phyloP scores from a whole-genome alignment of 2,797 vertebrate species.

The Sus cebifrons region DNA sequence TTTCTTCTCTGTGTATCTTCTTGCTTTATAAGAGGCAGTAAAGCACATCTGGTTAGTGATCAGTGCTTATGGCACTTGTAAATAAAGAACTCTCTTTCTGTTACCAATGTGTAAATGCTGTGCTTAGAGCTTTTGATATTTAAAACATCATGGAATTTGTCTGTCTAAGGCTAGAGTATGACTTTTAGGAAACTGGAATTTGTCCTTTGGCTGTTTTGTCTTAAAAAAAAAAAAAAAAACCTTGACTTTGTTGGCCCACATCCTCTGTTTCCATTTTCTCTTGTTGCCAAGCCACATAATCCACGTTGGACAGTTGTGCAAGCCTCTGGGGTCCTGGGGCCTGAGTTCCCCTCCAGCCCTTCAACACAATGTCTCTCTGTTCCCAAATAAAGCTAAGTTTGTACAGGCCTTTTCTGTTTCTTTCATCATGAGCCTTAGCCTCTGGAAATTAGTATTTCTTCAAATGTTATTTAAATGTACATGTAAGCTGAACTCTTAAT shows the following conservation, averaged over 20 bases:
- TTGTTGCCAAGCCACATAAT: neutral
- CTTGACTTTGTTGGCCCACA: conserved; percentile 37
- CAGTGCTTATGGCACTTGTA: neutral
- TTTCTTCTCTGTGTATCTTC: conserved; percentile 10
- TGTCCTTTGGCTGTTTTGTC: conserved; percentile 45
- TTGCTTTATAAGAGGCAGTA: conserved; percentile 14
- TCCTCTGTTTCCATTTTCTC: conserved; percentile 46
- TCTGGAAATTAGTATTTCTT: conserved; percentile 73
- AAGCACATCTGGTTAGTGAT: conserved; percentile 20
- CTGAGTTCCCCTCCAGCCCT: neutral
- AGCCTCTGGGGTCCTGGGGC: neutral
- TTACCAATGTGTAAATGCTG: neutral
- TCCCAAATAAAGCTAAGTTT: conserved; percentile 66
- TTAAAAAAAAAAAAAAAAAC: conserved; percentile 41
- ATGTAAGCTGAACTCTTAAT: conserved; percentile 55
- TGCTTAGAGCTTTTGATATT: conserved; percentile 57
- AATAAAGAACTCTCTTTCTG: neutral
- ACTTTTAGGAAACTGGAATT: conserved; percentile 62
- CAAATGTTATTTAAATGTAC: conserved; percentile 67
- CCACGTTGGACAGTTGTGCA: neutral
- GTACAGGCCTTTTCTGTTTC: conserved; percentile 20
- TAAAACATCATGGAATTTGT: neutral
- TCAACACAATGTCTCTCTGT: neutral
- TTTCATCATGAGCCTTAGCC: conserved; percentile 45
- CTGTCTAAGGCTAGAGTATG: neutral